phyloP scores from a whole-genome alignment of 1,140 invertebrate species.

The Zaprionus nigranus region DNA sequence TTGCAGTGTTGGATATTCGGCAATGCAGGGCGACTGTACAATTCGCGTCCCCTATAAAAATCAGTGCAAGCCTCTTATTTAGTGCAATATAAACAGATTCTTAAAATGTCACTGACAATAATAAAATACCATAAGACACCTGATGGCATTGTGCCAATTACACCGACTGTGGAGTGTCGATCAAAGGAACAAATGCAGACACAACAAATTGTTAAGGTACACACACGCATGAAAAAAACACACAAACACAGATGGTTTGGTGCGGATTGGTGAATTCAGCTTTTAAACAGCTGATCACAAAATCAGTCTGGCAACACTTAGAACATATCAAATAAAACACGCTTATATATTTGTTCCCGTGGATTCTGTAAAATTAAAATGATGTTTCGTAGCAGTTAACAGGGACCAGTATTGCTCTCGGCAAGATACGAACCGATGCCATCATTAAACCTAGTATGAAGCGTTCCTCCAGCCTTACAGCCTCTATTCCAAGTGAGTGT shows the following conservation, averaged over 20 bases:
- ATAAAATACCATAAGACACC: constrained; percentile 64
- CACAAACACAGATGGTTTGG: constrained; percentile 10
- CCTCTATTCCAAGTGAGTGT: constrained; percentile 23
- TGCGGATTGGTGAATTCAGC: neutral
- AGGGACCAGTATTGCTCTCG: constrained; percentile 50
- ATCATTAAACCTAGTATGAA: constrained; percentile 70
- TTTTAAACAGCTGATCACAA: constrained; percentile 29
- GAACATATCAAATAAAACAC: constrained; percentile 9
- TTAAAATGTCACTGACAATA: constrained; percentile 72
- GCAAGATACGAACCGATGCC: constrained; percentile 56
- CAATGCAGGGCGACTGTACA: constrained; percentile 3
- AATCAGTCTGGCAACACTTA: constrained; percentile 12
- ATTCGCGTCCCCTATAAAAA: constrained; percentile 6
- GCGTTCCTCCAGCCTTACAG: constrained; percentile 19
- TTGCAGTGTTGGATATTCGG: neutral
- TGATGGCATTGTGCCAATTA: constrained; percentile 27
- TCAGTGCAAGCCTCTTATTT: constrained; percentile 17
- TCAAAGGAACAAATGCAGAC: constrained; percentile 31
- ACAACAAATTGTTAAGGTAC: constrained; percentile 48
- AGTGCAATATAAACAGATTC: constrained; percentile 4
- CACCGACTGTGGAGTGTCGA: constrained; percentile 21
- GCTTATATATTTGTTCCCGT: neutral
- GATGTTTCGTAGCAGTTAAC: constrained; percentile 42
- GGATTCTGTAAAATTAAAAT: constrained; percentile 11
- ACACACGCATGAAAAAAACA: neutral